phyloP scores from a whole-genome alignment of 1,140 invertebrate species.

The Rhagoletis pomonella region DNA sequence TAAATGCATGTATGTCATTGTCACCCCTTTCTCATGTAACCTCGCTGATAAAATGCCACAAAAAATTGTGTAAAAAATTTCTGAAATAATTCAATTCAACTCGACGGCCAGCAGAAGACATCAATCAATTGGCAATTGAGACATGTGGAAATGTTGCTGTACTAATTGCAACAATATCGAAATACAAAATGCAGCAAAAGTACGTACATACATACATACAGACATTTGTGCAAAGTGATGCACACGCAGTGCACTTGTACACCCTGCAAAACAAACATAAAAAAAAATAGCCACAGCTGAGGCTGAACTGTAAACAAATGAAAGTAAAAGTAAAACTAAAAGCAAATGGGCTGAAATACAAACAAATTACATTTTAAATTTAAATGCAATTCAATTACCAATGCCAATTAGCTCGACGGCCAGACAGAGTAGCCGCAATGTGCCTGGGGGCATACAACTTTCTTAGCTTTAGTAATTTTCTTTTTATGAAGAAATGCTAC shows the following conservation, averaged over 20 bases:
- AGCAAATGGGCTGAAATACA: neutral
- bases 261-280: neutral
- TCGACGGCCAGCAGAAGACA: slow-evolving; percentile 6
- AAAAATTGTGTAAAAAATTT: neutral
- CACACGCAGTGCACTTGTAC: too few species aligned
- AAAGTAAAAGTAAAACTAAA: slow-evolving; percentile 30
- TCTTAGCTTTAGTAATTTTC: neutral
- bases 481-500: neutral
- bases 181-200: neutral
- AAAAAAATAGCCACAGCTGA: neutral
- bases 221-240: neutral
- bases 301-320: neutral
- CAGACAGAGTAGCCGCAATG: neutral
- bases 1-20: neutral
- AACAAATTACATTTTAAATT: slow-evolving; percentile 54
- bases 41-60: neutral
- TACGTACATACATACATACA: neutral
- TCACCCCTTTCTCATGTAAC: neutral
- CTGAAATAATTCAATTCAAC: slow-evolving; percentile 7
- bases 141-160: slow-evolving; percentile 27
- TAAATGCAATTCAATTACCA: slow-evolving; percentile 68
- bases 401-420: slow-evolving; percentile 68
- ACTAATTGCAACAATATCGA: slow-evolving; percentile 35
- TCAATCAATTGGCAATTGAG: slow-evolving; percentile 44
- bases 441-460: neutral